Conservation (phyloP, 2,888 invertebrate species). For the Lacanobia oleracea region DNA sequence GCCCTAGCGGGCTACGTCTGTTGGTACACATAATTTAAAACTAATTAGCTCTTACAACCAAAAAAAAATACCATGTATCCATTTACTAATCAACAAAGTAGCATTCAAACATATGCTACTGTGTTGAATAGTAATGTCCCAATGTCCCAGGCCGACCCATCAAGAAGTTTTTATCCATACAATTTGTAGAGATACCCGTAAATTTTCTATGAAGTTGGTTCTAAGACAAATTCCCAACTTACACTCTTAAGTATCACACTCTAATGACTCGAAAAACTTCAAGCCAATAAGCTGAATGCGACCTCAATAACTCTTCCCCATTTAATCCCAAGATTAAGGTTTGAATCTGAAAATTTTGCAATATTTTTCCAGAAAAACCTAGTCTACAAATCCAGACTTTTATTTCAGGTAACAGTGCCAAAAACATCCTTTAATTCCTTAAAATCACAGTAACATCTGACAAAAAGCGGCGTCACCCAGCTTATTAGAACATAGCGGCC, state of each 20-base stretch:
- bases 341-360: neutral
- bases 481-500: conserved; percentile 57
- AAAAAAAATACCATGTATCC: too few species aligned
- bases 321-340: conserved; percentile 20
- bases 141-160: too few species aligned
- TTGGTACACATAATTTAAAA: too few species aligned
- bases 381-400: conserved; percentile 19
- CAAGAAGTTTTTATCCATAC: too few species aligned
- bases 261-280: conserved; percentile 11
- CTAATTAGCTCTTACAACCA: too few species aligned
- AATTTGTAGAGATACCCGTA: too few species aligned
- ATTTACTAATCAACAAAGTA: too few species aligned
- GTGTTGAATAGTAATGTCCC: too few species aligned
- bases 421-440: conserved; percentile 48
- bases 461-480: conserved; percentile 51
- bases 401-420: conserved; percentile 19
- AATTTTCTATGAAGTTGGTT: too few species aligned
- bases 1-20: too few species aligned
- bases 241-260: neutral
- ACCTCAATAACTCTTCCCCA: conserved; percentile 23
- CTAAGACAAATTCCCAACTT: too few species aligned
- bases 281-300: conserved; percentile 11
- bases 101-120: too few species aligned
- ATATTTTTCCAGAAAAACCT: conserved; percentile 3
- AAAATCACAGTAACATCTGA: conserved; percentile 33